Conservation (phyloP, 2,113 vertebrate genomes). For the Ictidomys tridecemlineatus region DNA sequence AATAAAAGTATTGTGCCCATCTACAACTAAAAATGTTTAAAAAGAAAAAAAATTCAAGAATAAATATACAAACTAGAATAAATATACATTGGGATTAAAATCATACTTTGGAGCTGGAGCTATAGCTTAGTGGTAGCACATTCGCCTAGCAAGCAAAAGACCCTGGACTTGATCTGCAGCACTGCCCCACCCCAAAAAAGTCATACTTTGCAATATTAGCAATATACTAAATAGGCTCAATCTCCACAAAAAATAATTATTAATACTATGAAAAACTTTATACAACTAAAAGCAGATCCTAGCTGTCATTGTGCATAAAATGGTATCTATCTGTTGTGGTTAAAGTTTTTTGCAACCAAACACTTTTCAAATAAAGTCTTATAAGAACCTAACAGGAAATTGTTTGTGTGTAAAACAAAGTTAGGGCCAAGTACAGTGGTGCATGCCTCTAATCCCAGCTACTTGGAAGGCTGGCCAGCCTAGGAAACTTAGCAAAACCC, state of each 20-base stretch:
- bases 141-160: neutral
- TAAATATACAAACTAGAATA: constrained; percentile 20
- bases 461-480: neutral
- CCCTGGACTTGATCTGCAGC: neutral
- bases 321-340: neutral
- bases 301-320: neutral
- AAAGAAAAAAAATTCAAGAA: constrained; percentile 11
- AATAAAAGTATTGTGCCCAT: too few relatives aligned
- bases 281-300: constrained; percentile 26
- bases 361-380: constrained; percentile 30
- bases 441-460: neutral
- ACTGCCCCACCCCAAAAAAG: neutral
- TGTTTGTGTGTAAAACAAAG: neutral
- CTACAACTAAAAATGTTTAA: too few relatives aligned
- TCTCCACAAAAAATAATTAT: constrained; percentile 3
- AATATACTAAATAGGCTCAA: neutral
- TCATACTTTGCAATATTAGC: neutral
- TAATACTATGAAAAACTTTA: constrained; percentile 47
- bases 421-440: neutral
- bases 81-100: constrained; percentile 31
- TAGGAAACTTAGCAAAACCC: neutral
- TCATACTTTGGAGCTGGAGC: neutral
- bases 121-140: neutral
- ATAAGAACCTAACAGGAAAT: constrained; percentile 18
- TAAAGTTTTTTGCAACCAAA: constrained; percentile 50